Evolutionary conservation across 2,888 invertebrate species (phyloP).

Genomic region (Elysia crispata): DNA sequence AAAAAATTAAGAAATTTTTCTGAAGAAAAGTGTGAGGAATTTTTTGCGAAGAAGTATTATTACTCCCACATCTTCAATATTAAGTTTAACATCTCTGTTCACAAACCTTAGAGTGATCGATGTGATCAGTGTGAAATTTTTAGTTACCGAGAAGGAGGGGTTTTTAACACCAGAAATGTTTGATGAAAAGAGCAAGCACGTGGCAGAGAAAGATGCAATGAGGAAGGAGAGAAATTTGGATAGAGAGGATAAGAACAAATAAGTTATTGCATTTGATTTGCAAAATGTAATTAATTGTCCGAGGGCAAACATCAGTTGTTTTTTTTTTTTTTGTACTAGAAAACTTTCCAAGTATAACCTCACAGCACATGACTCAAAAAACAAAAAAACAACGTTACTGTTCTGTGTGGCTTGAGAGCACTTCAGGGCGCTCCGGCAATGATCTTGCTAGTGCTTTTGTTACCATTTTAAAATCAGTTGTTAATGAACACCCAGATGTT

Average conservation of each 20-base stretch:
- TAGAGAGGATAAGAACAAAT: not conserved
- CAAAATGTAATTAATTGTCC: conserved; percentile 26
- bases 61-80: too few species aligned
- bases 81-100: too few species aligned
- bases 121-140: conserved; percentile 40
- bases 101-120: too few species aligned
- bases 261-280: conserved; percentile 30
- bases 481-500: not conserved
- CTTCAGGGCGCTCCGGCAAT: conserved; percentile 15
- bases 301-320: not conserved
- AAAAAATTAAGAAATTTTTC: too few species aligned
- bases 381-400: conserved; percentile 6
- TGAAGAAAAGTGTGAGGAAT: too few species aligned
- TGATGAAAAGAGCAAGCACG: not conserved
- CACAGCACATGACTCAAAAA: conserved; percentile 31
- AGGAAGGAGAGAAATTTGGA: not conserved
- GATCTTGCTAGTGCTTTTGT: conserved; percentile 29
- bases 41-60: too few species aligned
- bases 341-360: conserved; percentile 15
- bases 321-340: conserved; percentile 28
- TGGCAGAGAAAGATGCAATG: not conserved
- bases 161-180: too few species aligned
- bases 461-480: not conserved
- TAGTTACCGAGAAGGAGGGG: too few species aligned
- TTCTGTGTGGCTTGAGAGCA: conserved; percentile 9